These are phyloP conservation scores for Scaptomyza tumidula DNA, from an alignment of 2,888 invertebrate genomes.

Conservation along the genomic window DNA sequence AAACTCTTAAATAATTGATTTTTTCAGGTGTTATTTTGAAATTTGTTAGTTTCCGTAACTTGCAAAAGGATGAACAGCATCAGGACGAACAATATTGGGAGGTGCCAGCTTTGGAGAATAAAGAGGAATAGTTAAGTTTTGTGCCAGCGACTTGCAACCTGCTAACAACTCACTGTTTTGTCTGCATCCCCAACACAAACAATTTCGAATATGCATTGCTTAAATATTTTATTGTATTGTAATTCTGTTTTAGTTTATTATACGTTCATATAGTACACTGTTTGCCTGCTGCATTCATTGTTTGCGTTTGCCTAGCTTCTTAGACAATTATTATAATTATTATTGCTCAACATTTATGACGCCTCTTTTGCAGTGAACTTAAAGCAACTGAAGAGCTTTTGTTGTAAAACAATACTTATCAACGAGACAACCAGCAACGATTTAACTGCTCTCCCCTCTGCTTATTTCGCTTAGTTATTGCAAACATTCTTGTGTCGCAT, in stretches of 20 bases:
- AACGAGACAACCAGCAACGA: conserved; percentile 18
- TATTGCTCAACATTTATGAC: conserved; percentile 31
- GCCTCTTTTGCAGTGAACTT: conserved; percentile 58
- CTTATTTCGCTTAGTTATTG: conserved; percentile 63
- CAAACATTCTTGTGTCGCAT: conserved; percentile 71
- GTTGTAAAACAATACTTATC: conserved; percentile 35
- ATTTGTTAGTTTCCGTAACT: conserved; percentile 83
- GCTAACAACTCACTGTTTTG: conserved; percentile 4
- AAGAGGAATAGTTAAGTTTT: conserved; percentile 83
- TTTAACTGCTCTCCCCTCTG: conserved; percentile 22
- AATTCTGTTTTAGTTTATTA: conserved; percentile 13
- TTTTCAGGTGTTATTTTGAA: conserved; percentile 85
- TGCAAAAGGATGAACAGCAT: conserved; percentile 87
- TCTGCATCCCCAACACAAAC: conserved; percentile 22
- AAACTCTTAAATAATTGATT: neutral
- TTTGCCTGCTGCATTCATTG: conserved; percentile 43
- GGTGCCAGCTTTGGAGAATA: conserved; percentile 85
- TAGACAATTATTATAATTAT: conserved; percentile 16
- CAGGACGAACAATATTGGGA: conserved; percentile 89
- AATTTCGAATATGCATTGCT: conserved; percentile 44
- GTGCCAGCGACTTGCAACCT: conserved; percentile 12
- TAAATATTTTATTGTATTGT: conserved; percentile 13
- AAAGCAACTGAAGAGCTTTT: conserved; percentile 37
- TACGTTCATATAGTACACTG: conserved; percentile 7
- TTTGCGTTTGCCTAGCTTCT: conserved; percentile 28